Conservation (phyloP, 2,888 invertebrate genomes). For the Myopa tessellatipennis region DNA sequence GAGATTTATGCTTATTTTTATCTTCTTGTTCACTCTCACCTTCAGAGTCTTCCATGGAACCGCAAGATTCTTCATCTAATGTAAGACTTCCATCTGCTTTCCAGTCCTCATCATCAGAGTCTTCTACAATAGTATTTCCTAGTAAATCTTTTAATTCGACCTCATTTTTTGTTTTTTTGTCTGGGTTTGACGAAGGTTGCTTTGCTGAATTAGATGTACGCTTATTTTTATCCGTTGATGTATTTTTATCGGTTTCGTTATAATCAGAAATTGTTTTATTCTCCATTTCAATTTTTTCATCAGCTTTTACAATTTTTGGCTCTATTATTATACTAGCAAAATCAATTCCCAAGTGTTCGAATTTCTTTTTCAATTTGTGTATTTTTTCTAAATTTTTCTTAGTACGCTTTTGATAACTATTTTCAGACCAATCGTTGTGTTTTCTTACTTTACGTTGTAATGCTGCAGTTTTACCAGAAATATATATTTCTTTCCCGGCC, state of each 20-base stretch:
- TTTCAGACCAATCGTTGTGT: constrained; percentile 62
- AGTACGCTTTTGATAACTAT: constrained; percentile 59
- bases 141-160: constrained; percentile 57
- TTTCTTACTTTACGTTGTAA: constrained; percentile 53
- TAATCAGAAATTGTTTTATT: constrained; percentile 13
- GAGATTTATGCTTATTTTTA: constrained; percentile 36
- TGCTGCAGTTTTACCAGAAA: constrained; percentile 57
- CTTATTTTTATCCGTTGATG: constrained; percentile 24
- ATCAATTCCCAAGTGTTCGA: constrained; percentile 60
- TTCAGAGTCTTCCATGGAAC: not conserved
- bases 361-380: constrained; percentile 57
- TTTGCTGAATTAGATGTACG: constrained; percentile 18
- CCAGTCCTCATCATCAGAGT: constrained; percentile 63
- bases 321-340: constrained; percentile 54
- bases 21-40: constrained; percentile 18
- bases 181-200: not conserved
- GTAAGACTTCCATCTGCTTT: constrained; percentile 43
- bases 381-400: constrained; percentile 55
- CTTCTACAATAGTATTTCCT: constrained; percentile 61
- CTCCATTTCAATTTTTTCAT: constrained; percentile 30
- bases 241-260: not conserved
- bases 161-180: constrained; percentile 50
- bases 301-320: constrained; percentile 49
- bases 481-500: constrained; percentile 62
- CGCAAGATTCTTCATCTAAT: constrained; percentile 40